Conservation (phyloP, 2,888 invertebrate species). For the Cerceris ruficornis region DNA sequence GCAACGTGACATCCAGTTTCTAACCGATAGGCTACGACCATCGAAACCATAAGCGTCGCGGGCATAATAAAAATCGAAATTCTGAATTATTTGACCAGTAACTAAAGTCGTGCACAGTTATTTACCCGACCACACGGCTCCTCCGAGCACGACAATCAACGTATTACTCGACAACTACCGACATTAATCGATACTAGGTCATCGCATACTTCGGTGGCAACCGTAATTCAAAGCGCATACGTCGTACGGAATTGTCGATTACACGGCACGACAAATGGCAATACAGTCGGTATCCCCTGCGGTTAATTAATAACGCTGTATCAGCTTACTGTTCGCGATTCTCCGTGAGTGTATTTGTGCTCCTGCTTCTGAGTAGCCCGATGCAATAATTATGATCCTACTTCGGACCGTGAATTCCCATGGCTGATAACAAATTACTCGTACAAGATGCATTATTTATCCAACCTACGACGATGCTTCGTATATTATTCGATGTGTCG, state of each 20-base stretch:
- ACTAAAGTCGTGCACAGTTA: no score
- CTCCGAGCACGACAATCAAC: no score
- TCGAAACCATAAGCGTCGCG: no score
- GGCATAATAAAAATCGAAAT: no score
- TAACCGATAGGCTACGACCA: no score
- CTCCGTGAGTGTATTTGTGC: slow-evolving; percentile 3
- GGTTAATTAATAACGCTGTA: slow-evolving; percentile 52
- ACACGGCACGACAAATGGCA: slow-evolving; percentile 27
- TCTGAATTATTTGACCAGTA: no score
- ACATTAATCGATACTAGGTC: background rate
- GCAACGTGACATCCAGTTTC: no score
- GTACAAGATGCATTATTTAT: background rate
- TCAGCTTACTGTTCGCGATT: slow-evolving; percentile 13
- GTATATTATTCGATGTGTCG: background rate
- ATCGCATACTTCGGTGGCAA: background rate
- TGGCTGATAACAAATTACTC: slow-evolving; percentile 17
- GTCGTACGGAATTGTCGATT: slow-evolving; percentile 25
- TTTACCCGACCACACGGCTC: no score
- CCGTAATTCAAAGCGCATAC: slow-evolving; percentile 28
- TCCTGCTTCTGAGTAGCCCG: slow-evolving; percentile 17
- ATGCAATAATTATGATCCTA: slow-evolving; percentile 13
- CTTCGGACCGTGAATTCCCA: slow-evolving; percentile 6
- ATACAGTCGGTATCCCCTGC: slow-evolving; percentile 28
- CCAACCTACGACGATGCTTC: background rate
- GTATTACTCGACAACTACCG: background rate